A percentile compares a stretch with the other conserved stretches of the same genome.
phyloP scores from a whole-genome alignment of 2,888 invertebrate genomes.

The Hipparchia sbordonii region DNA sequence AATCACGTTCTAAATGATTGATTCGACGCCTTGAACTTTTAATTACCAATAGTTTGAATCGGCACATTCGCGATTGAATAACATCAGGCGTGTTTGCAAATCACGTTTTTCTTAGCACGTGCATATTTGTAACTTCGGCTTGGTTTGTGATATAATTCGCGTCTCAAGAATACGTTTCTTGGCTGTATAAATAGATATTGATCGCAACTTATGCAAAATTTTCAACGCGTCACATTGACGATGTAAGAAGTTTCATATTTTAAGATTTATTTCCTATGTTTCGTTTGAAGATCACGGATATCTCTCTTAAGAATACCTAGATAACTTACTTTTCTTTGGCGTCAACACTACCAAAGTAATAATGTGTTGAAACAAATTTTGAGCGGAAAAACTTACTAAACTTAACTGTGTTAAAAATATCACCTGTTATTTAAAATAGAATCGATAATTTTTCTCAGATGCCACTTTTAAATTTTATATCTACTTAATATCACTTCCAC shows the following conservation, averaged over 20 bases:
- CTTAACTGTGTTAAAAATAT: no score
- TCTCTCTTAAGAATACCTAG: no score
- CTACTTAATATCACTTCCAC: no score
- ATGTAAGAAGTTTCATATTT: not conserved
- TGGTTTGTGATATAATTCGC: constrained; percentile 4
- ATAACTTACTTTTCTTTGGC: not conserved
- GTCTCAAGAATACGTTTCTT: constrained; percentile 3
- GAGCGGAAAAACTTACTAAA: no score
- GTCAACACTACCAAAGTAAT: no score
- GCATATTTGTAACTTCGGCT: constrained; percentile 5
- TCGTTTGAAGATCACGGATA: not conserved
- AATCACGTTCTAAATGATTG: constrained; percentile 18
- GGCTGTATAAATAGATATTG: not conserved
- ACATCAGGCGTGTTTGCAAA: constrained; percentile 20
- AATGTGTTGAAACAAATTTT: no score
- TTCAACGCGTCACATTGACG: not conserved
- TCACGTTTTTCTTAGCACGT: constrained; percentile 17
- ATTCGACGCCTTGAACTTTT: constrained; percentile 26
- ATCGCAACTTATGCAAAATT: constrained; percentile 4
- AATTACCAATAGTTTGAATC: constrained; percentile 22
- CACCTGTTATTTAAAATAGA: no score
- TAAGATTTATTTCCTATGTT: not conserved
- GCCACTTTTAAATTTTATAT: no score
- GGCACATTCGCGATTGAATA: constrained; percentile 24
- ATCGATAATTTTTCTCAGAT: no score